Evolutionary conservation across 2,797 vertebrate genomes (phyloP), one percentile per base, ranked within the genome.

Genomic region (Sebastes paucispinis): DNA sequence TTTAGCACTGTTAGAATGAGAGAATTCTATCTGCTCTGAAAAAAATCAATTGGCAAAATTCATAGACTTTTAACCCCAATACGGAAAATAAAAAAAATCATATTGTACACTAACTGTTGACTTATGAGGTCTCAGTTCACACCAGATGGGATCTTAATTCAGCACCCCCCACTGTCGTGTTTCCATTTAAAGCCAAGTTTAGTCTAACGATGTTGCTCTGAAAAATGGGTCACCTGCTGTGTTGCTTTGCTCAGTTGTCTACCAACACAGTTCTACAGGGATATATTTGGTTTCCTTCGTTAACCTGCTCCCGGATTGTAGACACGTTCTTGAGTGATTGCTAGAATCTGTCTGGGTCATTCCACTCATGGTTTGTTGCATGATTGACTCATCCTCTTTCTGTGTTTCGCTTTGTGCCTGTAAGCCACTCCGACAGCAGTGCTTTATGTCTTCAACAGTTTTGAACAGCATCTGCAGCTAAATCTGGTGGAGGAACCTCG

Each of bases 371-470:
- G 65, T 80, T 83, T 81, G 65, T 58, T 82, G 71, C 68, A 70
- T 20, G 39, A 85, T 75, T 87, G 84, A 86, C 76, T 91, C 78
- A 73, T 76, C 43, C 58, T 64, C 58, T 87, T 59, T 76, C 55
- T 82, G 74, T 88, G 58, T 70, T 88, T 79, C 50, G 82, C 77
- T 57, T 62, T 77, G 79, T 84, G 80, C 75, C 88, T 88, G 68
- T 62, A 76, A 91, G 86, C 80, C 75, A 66, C 82, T 89, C 79
- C 81, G 84, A 91, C 87, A 93, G 84, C 71, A 82, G 76, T 68
- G 60, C 57, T 88, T 93, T 90, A 82, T 86, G 80, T 84, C 81
- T 89, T 92, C 90, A 87, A 89, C 88, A 81, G 81, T 85, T 89
- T 78, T 77, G 79, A 89, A 72, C 81, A 89, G 87, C 88, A 91